phyloP scores from a whole-genome alignment of 2,113 vertebrate species.

The Cyphomyrus discorhynchus region DNA sequence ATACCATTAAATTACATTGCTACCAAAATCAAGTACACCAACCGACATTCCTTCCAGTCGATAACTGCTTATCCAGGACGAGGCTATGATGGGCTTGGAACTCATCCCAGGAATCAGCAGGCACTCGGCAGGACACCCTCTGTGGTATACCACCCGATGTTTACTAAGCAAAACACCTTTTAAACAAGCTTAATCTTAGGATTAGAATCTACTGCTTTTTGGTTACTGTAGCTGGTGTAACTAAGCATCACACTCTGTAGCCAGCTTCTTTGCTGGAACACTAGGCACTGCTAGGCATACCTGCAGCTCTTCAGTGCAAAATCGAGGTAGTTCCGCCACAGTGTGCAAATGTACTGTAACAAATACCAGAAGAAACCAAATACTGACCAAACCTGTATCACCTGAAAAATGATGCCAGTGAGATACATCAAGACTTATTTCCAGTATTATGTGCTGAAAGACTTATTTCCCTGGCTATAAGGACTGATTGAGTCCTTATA shows the following conservation, averaged over 20 bases:
- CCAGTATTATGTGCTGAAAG: neutral
- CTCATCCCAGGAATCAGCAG: neutral
- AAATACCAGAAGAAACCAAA: neutral
- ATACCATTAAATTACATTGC: neutral
- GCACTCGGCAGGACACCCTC: neutral
- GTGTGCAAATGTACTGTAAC: neutral
- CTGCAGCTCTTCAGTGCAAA: neutral
- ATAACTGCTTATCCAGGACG: neutral
- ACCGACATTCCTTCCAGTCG: neutral
- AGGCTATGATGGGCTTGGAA: neutral
- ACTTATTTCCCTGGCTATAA: neutral
- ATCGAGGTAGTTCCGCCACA: neutral
- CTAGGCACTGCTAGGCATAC: neutral
- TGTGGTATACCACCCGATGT: neutral
- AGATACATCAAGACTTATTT: neutral
- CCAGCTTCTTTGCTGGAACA: neutral
- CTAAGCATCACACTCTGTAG: neutral
- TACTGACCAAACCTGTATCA: neutral
- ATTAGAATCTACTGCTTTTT: neutral
- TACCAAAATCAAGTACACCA: neutral
- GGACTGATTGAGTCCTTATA: neutral
- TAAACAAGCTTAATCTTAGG: neutral
- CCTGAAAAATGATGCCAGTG: neutral
- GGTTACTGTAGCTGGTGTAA: neutral
- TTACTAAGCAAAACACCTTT: neutral